Conservation (phyloP, 2,888 invertebrate species). For the Neoitamus cyanurus region DNA sequence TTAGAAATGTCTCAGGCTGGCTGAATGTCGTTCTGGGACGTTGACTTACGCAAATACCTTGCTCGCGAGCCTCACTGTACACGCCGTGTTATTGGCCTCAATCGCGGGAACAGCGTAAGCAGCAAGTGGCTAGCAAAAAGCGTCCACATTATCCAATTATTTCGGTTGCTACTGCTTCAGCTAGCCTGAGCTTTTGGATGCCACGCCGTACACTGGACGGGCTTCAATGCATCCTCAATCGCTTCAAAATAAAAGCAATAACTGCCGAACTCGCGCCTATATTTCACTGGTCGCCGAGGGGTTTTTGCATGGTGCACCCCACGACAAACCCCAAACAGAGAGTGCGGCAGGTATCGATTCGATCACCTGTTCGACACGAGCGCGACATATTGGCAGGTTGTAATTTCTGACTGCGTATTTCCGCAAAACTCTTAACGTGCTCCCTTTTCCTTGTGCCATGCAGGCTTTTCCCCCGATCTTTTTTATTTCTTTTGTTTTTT, state of each 20-base stretch:
- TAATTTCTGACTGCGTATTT: neutral
- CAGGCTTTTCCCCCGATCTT: neutral
- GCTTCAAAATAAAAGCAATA: neutral
- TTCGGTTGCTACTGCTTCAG: neutral
- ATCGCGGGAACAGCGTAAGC: neutral
- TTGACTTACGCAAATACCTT: conserved; percentile 8
- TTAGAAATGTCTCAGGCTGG: neutral
- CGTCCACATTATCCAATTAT: conserved; percentile 13
- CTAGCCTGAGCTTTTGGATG: neutral
- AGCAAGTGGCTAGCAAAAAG: neutral
- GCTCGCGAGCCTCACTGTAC: neutral
- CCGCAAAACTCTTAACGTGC: neutral
- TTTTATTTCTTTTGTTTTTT: neutral
- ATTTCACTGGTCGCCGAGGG: too few species aligned
- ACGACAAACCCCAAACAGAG: too few species aligned
- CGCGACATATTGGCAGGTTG: neutral
- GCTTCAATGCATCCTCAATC: conserved; percentile 30
- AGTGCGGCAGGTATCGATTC: neutral
- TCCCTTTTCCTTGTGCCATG: neutral
- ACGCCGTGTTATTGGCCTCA: conserved; percentile 4
- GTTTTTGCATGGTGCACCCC: neutral
- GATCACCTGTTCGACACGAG: neutral
- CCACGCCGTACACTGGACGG: neutral
- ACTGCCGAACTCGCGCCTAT: neutral
- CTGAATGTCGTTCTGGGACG: neutral